Evolutionary conservation across 2,797 vertebrate genomes (phyloP).

Genomic region (Merluccius polli): DNA sequence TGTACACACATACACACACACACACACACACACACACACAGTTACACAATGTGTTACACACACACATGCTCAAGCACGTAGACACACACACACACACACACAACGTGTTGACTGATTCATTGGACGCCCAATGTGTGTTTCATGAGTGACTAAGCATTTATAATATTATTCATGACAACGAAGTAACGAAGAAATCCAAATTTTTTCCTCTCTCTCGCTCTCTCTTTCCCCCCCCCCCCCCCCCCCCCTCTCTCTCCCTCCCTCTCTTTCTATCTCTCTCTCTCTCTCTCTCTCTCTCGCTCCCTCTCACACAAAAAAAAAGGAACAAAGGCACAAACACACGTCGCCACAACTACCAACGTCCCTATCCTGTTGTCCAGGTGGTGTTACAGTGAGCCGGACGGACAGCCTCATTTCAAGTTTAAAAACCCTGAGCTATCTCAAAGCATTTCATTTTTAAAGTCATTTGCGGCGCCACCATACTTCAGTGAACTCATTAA

Average conservation of each 20-base stretch:
- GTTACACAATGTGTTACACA: background rate
- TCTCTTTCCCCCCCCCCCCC: no score
- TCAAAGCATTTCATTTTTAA: background rate
- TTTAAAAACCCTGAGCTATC: background rate
- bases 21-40: background rate
- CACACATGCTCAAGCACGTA: constrained; percentile 23
- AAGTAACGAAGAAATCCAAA: constrained; percentile 29
- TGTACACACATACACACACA: constrained; percentile 17
- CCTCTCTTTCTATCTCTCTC: no score
- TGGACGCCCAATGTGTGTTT: constrained; percentile 28
- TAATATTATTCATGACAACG: constrained; percentile 54
- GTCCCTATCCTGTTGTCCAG: background rate
- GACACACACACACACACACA: background rate
- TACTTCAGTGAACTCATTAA: constrained; percentile 1
- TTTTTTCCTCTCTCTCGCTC: no score
- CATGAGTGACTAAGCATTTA: constrained; percentile 41
- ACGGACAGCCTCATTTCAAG: background rate
- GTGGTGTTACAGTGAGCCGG: background rate
- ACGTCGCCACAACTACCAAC: background rate
- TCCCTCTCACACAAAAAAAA: background rate
- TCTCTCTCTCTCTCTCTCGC: no score
- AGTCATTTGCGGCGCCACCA: background rate
- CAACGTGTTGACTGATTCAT: constrained; percentile 28
- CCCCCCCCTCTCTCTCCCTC: no score
- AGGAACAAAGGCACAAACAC: background rate